phyloP scores from a whole-genome alignment of 2,797 vertebrate genomes.

The Danio aesculapii region DNA sequence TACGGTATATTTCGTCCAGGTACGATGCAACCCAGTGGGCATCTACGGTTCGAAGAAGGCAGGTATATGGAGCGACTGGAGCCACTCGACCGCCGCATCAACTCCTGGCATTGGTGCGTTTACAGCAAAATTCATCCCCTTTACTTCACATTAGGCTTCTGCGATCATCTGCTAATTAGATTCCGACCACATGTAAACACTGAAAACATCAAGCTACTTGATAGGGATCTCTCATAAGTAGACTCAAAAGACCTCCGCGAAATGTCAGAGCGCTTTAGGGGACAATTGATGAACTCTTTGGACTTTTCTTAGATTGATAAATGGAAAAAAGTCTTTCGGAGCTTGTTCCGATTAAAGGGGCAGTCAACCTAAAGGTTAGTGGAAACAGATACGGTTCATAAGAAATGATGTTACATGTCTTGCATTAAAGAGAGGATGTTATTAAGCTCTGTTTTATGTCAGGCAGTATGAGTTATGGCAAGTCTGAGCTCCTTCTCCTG shows the following conservation, averaged over 20 bases:
- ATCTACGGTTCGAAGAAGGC: slow-evolving; percentile 94
- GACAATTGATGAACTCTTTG: slow-evolving; percentile 72
- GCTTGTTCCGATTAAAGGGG: slow-evolving; percentile 67
- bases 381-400: slow-evolving; percentile 76
- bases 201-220: slow-evolving; percentile 70
- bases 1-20: slow-evolving; percentile 93
- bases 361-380: slow-evolving; percentile 72
- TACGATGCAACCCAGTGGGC: slow-evolving; percentile 93
- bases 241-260: slow-evolving; percentile 66
- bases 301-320: slow-evolving; percentile 75
- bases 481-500: slow-evolving; percentile 9
- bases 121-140: background rate
- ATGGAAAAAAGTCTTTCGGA: slow-evolving; percentile 66
- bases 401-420: slow-evolving; percentile 77
- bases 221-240: slow-evolving; percentile 76
- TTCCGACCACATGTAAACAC: slow-evolving; percentile 76
- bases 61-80: slow-evolving; percentile 96
- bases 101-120: slow-evolving; percentile 88
- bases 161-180: slow-evolving; percentile 70
- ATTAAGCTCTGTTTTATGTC: slow-evolving; percentile 68
- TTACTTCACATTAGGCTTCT: slow-evolving; percentile 44
- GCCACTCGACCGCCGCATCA: slow-evolving; percentile 91
- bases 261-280: slow-evolving; percentile 68
- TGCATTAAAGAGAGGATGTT: slow-evolving; percentile 69
- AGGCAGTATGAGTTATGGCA: slow-evolving; percentile 68